phyloP scores from a whole-genome alignment of 2,113 vertebrate genomes.

The Ophthalmolycus amberensis region DNA sequence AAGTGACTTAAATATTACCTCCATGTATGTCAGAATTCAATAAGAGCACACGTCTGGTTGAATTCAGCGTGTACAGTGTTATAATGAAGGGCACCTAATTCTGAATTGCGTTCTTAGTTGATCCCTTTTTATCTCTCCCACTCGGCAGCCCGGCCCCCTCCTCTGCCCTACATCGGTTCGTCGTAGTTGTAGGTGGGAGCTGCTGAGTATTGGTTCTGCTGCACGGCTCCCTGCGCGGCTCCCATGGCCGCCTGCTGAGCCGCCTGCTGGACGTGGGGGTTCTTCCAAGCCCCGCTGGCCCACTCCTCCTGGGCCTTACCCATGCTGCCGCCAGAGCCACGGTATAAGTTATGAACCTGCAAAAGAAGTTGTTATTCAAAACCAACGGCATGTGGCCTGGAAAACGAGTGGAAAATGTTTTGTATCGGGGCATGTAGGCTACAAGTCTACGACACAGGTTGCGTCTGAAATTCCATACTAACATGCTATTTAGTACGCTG shows the following conservation, averaged over 20 bases:
- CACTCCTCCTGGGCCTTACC: conserved; percentile 99
- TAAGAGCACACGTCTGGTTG: conserved; percentile 53
- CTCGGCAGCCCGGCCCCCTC: conserved; percentile 32
- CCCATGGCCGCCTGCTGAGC: conserved; percentile 95
- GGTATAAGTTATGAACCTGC: conserved; percentile 90
- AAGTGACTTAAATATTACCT: conserved; percentile 35
- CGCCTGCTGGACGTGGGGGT: conserved; percentile 95
- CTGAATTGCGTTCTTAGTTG: conserved; percentile 73
- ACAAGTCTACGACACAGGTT: background rate
- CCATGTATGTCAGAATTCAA: conserved; percentile 24
- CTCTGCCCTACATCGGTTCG: conserved; percentile 91
- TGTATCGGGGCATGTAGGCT: background rate
- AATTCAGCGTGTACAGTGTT: conserved; percentile 58
- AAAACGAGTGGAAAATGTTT: background rate
- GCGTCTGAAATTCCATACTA: background rate
- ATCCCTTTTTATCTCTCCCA: conserved; percentile 72
- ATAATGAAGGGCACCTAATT: conserved; percentile 75
- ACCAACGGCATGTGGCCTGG: background rate
- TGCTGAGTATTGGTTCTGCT: conserved; percentile 92
- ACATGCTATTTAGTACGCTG: background rate
- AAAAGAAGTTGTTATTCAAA: background rate
- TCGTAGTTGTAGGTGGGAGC: conserved; percentile 96
- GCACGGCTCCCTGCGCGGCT: conserved; percentile 89
- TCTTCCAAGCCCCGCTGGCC: conserved; percentile 97
- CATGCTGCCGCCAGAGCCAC: conserved; percentile 95